Conservation (phyloP, 2,888 invertebrate species). For the Perdita meconis region DNA sequence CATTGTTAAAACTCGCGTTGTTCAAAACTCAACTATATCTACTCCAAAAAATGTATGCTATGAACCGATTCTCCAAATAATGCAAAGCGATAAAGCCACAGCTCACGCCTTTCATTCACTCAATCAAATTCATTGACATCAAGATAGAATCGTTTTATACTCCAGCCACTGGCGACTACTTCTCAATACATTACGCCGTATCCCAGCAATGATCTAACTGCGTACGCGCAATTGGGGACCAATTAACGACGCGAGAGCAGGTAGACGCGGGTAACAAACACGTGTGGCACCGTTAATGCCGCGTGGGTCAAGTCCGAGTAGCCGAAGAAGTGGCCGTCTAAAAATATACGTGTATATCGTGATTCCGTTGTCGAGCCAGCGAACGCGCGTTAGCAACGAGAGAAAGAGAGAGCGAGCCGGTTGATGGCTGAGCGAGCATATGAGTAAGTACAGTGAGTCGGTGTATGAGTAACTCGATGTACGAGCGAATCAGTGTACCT, state of each 20-base stretch:
- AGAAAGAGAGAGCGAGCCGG: background rate
- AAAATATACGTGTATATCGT: constrained; percentile 67
- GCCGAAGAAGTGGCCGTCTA: constrained; percentile 55
- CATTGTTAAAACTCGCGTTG: too few species aligned
- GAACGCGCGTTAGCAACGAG: background rate
- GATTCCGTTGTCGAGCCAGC: constrained; percentile 59
- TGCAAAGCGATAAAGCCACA: too few species aligned
- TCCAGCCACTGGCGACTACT: too few species aligned
- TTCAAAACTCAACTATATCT: too few species aligned
- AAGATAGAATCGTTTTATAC: too few species aligned
- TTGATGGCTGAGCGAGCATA: too few species aligned
- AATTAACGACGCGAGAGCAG: constrained; percentile 19
- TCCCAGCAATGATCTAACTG: background rate
- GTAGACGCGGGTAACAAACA: constrained; percentile 24
- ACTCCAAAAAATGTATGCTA: too few species aligned
- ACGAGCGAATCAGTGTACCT: background rate
- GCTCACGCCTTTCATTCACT: too few species aligned
- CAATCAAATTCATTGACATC: too few species aligned
- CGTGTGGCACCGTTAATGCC: constrained; percentile 53
- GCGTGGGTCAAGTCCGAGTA: constrained; percentile 63
- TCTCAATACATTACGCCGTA: too few species aligned
- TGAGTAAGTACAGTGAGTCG: background rate
- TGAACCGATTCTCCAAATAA: too few species aligned
- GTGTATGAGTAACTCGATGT: background rate
- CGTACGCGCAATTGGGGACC: background rate